Conservation (phyloP, 2,797 vertebrate genomes). For the Gymnopithys bicolor region DNA sequence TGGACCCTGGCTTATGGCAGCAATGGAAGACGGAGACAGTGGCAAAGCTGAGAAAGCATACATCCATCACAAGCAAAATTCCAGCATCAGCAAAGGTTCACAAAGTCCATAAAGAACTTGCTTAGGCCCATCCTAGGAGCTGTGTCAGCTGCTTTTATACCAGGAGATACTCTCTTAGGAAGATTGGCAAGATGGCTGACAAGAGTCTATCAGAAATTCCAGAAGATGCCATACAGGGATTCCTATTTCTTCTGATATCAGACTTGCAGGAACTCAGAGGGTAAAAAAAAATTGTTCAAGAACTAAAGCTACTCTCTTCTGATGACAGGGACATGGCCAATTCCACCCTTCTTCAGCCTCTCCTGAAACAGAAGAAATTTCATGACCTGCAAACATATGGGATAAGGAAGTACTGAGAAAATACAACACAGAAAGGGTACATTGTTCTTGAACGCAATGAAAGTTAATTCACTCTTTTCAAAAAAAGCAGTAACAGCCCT, state of each 20-base stretch:
- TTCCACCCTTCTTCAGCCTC: neutral
- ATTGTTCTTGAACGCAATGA: neutral
- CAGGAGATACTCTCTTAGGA: neutral
- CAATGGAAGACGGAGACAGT: neutral
- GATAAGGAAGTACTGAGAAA: neutral
- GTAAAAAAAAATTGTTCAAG: neutral
- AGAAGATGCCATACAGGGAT: neutral
- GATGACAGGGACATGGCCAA: neutral
- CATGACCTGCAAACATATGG: neutral
- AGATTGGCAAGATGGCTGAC: neutral
- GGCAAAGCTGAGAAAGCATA: neutral
- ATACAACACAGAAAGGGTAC: neutral
- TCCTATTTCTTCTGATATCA: neutral
- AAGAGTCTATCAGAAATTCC: neutral
- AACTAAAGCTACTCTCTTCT: neutral
- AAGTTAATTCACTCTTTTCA: neutral
- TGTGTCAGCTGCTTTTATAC: neutral
- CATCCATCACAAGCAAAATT: neutral
- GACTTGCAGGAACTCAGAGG: neutral
- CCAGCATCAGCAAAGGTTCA: neutral
- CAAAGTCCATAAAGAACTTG: neutral
- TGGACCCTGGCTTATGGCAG: neutral
- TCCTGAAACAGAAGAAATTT: neutral
- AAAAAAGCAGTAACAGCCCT: neutral
- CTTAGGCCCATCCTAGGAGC: neutral